Conservation (phyloP, 2,888 invertebrate genomes). For the Terebella lapidaria region DNA sequence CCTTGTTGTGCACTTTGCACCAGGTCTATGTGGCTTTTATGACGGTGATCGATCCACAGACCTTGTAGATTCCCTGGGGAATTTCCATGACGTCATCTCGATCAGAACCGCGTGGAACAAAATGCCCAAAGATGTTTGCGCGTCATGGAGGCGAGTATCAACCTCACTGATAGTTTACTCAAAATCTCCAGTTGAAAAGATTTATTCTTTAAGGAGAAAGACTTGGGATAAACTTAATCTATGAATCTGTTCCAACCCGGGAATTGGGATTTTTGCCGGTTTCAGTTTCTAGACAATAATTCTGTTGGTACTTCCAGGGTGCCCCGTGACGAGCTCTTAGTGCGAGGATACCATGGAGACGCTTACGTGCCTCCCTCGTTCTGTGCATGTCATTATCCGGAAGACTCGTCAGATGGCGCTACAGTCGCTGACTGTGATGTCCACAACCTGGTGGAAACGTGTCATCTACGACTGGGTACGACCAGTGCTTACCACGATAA, state of each 20-base stretch:
- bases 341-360: background rate
- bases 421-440: background rate
- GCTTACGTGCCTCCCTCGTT: background rate
- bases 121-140: background rate
- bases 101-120: background rate
- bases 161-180: no score
- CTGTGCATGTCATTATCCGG: background rate
- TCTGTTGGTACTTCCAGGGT: no score
- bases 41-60: background rate
- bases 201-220: no score
- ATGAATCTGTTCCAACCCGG: no score
- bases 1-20: background rate
- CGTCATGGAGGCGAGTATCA: background rate
- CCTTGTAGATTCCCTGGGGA: background rate
- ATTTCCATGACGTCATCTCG: background rate
- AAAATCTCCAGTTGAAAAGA: no score
- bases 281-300: no score
- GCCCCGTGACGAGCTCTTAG: background rate
- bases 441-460: background rate
- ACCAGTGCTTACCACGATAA: background rate
- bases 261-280: no score
- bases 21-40: slow-evolving; percentile 1
- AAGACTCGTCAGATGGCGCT: background rate
- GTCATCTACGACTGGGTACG: background rate
- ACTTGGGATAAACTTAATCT: no score